These are phyloP conservation scores for Tragelaphus strepsiceros DNA, from an alignment of 2,113 vertebrate species.

Conservation along the genomic window DNA sequence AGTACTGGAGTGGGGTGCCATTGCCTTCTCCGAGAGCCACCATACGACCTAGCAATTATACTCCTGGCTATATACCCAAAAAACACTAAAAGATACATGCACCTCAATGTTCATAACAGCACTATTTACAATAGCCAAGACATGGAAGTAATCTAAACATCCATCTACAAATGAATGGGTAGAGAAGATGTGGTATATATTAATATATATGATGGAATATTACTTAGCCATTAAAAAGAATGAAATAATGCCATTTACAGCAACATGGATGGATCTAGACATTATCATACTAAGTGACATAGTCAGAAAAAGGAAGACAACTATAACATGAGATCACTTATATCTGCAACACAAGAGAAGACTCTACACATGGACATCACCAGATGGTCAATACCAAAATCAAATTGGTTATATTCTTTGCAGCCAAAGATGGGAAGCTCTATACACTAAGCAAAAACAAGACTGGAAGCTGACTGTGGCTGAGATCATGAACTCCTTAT, in stretches of 20 bases:
- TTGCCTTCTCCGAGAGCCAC: neutral
- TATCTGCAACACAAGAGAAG: neutral
- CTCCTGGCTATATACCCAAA: neutral
- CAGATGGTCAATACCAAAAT: neutral
- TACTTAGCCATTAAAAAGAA: neutral
- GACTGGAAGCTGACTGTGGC: neutral
- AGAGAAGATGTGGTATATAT: neutral
- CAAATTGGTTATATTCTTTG: neutral
- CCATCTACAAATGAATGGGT: neutral
- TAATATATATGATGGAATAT: neutral
- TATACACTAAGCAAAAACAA: neutral
- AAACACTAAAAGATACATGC: neutral
- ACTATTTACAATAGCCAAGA: neutral
- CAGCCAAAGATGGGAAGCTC: neutral
- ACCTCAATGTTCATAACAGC: neutral
- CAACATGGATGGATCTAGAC: neutral
- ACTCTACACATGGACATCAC: neutral
- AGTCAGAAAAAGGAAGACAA: neutral
- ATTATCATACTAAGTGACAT: neutral
- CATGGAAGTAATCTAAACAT: neutral
- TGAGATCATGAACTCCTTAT: neutral
- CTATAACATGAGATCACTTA: neutral
- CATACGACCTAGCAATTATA: neutral
- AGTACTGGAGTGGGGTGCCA: too few species aligned
- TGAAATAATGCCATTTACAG: neutral